Conservation (phyloP, 2,113 vertebrate species). For the Pandion haliaetus region DNA sequence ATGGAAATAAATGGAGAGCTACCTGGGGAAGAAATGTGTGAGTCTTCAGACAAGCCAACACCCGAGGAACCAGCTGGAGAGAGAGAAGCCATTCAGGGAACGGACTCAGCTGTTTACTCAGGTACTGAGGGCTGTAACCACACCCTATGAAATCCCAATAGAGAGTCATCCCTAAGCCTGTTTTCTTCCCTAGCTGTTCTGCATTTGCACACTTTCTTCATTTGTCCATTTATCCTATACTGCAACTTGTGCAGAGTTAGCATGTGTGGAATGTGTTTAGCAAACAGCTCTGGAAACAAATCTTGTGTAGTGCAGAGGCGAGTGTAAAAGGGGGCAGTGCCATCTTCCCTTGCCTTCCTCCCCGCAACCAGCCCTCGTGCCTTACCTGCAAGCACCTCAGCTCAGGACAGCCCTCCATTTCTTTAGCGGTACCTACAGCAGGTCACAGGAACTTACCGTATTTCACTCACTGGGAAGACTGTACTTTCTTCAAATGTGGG, state of each 20-base stretch:
- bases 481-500: neutral
- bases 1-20: slow-evolving; percentile 11
- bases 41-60: neutral
- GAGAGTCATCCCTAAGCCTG: neutral
- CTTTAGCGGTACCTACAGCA: neutral
- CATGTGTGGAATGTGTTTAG: neutral
- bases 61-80: neutral
- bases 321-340: neutral
- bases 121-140: slow-evolving; percentile 11
- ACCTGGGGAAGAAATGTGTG: neutral
- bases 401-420: neutral
- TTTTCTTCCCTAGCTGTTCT: neutral
- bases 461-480: neutral
- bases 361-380: neutral
- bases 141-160: neutral
- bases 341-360: neutral
- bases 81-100: neutral
- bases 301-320: rapidly evolving
- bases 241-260: neutral
- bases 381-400: neutral
- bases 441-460: neutral
- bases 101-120: slow-evolving; percentile 31
- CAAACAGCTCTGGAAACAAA: neutral
- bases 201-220: neutral
- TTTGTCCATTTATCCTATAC: neutral